phyloP scores from a whole-genome alignment of 2,113 vertebrate species.

The Bostrychus sinensis region DNA sequence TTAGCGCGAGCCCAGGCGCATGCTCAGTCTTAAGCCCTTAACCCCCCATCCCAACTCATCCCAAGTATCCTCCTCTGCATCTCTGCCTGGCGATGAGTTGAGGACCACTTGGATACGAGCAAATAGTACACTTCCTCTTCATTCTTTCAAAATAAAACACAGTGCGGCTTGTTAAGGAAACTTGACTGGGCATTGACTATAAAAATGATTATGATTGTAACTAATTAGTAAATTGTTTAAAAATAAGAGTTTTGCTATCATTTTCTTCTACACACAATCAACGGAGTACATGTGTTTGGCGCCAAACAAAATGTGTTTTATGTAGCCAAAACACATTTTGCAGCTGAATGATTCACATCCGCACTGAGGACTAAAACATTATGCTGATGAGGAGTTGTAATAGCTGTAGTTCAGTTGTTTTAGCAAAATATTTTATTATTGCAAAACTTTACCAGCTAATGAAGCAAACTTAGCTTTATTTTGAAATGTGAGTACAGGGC shows the following conservation, averaged over 20 bases:
- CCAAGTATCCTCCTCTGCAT: conserved; percentile 37
- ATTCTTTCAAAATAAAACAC: conserved; percentile 34
- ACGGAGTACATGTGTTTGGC: no score
- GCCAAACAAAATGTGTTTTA: no score
- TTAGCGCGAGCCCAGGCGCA: conserved; percentile 63
- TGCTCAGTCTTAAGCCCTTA: conserved; percentile 54
- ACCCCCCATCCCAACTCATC: neutral
- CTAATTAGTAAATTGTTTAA: no score
- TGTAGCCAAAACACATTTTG: no score
- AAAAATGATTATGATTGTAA: no score
- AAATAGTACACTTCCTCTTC: conserved; percentile 3
- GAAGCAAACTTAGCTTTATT: conserved; percentile 22
- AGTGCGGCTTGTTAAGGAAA: neutral
- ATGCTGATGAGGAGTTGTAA: no score
- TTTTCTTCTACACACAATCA: no score
- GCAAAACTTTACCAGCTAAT: no score
- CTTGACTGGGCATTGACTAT: neutral
- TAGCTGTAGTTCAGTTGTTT: neutral
- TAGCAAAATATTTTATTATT: no score
- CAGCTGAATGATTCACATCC: no score
- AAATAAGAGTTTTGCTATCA: no score
- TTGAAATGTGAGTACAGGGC: conserved; percentile 8
- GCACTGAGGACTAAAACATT: no score
- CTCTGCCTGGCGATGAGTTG: conserved; percentile 11
- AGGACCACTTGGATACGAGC: conserved; percentile 11